Conservation (phyloP, 2,113 vertebrate species). For the Pelecanus crispus region DNA sequence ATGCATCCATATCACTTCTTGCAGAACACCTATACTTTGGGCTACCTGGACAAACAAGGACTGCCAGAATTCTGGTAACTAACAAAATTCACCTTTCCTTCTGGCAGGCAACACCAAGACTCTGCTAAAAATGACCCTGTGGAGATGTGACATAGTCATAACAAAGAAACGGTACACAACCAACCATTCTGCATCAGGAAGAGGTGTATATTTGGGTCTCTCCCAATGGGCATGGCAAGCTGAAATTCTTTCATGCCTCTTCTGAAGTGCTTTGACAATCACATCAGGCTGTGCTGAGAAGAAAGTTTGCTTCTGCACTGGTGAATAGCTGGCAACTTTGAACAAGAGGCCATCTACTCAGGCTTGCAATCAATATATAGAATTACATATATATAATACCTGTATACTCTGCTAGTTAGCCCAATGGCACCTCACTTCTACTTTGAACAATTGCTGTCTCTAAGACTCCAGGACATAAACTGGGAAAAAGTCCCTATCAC, state of each 20-base stretch:
- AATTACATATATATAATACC: not conserved
- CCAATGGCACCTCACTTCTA: not conserved
- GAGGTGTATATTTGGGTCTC: not conserved
- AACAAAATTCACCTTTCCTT: not conserved
- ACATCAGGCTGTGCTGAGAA: not conserved
- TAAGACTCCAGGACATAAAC: not conserved
- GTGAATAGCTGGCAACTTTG: not conserved
- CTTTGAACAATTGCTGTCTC: not conserved
- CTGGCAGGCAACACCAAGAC: not conserved
- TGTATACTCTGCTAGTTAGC: not conserved
- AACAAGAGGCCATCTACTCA: not conserved
- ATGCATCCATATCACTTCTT: not conserved
- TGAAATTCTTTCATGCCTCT: not conserved
- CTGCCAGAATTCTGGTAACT: not conserved
- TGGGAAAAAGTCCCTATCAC: not conserved
- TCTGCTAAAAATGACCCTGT: not conserved
- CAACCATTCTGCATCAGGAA: not conserved
- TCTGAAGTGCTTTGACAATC: not conserved
- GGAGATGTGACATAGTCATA: not conserved
- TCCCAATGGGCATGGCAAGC: not conserved
- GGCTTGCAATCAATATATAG: not conserved
- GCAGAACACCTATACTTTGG: not conserved
- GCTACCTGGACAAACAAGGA: not conserved
- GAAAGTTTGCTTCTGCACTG: not conserved
- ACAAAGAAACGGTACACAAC: not conserved